These are phyloP conservation scores for Sebastes steindachneri DNA, from an alignment of 2,797 vertebrate species.

Conservation along the genomic window DNA sequence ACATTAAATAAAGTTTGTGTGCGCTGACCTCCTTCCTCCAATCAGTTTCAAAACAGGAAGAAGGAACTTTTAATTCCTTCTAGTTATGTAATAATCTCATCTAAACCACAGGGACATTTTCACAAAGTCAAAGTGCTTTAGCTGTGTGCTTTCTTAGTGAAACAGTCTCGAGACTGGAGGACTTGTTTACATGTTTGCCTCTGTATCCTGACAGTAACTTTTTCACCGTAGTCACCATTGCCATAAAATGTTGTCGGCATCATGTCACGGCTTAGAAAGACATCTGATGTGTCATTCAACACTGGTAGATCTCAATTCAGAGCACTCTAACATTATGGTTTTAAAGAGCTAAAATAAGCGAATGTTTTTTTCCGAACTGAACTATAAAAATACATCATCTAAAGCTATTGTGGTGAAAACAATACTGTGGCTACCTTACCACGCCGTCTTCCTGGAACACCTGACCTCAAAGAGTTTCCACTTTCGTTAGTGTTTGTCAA, in stretches of 20 bases:
- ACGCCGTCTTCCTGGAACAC: constrained; percentile 57
- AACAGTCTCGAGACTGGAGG: neutral
- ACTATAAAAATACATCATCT: constrained; percentile 9
- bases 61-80: neutral
- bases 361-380: neutral
- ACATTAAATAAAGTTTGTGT: neutral
- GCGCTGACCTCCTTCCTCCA: neutral
- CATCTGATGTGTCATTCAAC: neutral
- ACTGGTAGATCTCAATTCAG: neutral
- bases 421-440: neutral
- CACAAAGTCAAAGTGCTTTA: neutral
- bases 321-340: neutral
- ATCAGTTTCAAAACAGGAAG: constrained; percentile 5
- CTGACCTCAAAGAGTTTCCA: constrained; percentile 65
- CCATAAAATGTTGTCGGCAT: neutral
- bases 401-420: constrained; percentile 14
- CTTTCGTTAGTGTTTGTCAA: constrained; percentile 14
- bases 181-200: neutral
- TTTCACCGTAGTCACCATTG: neutral
- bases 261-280: neutral
- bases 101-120: neutral
- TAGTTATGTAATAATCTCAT: neutral
- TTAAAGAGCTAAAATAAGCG: neutral
- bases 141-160: neutral
- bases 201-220: neutral